Percentiles rank a stretch among this genome's conserved stretches.
Conservation (phyloP, 1,140 invertebrate genomes). For the Diprion similis region DNA sequence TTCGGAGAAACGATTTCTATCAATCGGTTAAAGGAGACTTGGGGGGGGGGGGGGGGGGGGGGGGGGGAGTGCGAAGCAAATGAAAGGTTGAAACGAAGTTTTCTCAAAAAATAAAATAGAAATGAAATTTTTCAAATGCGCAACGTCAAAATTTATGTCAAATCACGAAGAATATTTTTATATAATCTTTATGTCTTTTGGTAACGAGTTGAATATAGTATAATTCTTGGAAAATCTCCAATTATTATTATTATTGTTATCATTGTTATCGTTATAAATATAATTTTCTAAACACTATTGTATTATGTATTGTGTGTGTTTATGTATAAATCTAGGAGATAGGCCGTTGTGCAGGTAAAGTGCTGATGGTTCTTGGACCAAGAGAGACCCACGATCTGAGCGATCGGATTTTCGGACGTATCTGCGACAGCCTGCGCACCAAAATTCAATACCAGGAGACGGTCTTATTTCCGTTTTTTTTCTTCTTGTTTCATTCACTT, state of each 20-base stretch:
- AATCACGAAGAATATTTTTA: no score
- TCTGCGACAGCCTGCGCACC: not conserved
- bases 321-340: not conserved
- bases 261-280: no score
- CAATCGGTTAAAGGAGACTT: no score
- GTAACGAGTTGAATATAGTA: not conserved
- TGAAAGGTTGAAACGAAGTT: no score
- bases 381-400: not conserved
- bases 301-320: not conserved
- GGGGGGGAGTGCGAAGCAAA: no score
- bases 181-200: not conserved
- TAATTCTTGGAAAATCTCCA: not conserved
- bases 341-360: not conserved
- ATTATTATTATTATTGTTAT: no score
- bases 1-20: no score
- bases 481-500: not conserved
- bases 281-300: not conserved
- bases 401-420: not conserved
- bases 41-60: no score
- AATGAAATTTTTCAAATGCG: no score
- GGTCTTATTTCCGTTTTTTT: not conserved
- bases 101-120: no score
- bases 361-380: not conserved
- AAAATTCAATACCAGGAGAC: not conserved
- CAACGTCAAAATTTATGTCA: no score